Evolutionary conservation across 2,797 vertebrate species (phyloP).

Genomic region (Oreonectes daqikongensis): DNA sequence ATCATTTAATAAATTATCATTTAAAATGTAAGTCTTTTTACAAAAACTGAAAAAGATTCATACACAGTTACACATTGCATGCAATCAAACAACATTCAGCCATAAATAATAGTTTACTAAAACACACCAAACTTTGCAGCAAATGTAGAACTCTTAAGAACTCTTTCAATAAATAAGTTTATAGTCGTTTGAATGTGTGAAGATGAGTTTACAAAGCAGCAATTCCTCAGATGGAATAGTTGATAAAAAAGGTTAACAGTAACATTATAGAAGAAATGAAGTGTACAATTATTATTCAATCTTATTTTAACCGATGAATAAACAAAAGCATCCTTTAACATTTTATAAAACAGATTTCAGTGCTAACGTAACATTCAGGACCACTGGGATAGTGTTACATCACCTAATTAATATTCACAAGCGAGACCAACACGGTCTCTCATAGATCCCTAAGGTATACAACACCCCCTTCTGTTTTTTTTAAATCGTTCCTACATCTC

Average conservation of each 20-base stretch:
- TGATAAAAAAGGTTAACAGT: conserved; percentile 24
- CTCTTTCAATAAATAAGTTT: background rate
- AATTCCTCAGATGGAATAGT: background rate
- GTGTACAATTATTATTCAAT: background rate
- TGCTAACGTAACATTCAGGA: background rate
- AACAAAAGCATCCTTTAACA: background rate
- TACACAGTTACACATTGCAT: background rate
- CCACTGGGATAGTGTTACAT: background rate
- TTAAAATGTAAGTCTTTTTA: no score
- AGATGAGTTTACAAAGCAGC: background rate
- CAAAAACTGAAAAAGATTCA: no score
- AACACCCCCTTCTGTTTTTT: background rate
- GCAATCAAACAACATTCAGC: conserved; percentile 27
- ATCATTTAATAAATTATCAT: no score
- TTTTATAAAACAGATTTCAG: no score
- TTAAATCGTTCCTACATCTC: background rate
- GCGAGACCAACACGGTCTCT: background rate
- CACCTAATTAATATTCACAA: conserved; percentile 20
- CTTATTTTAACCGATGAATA: conserved; percentile 15
- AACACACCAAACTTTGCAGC: background rate
- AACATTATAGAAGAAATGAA: conserved; percentile 20
- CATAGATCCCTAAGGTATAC: background rate
- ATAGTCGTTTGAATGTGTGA: background rate
- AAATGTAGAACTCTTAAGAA: background rate
- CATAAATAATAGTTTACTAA: conserved; percentile 3